These are phyloP conservation scores for Platichthys stellatus DNA, from an alignment of 2,113 vertebrate genomes.

Conservation along the genomic window DNA sequence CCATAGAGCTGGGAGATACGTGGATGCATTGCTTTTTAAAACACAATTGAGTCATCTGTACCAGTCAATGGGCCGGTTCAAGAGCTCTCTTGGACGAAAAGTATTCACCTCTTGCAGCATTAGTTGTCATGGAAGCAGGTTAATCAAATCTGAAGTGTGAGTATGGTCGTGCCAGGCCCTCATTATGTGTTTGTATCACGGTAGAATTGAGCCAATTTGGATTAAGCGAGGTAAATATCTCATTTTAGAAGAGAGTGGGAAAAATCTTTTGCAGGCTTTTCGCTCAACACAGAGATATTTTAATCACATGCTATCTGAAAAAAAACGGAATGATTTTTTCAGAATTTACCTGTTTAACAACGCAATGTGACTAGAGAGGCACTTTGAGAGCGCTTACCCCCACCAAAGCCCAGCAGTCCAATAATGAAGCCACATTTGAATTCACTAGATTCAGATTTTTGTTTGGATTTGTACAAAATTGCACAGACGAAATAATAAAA, in stretches of 20 bases:
- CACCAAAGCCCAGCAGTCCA: too few relatives aligned
- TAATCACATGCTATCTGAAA: constrained; percentile 19
- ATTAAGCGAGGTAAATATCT: constrained; percentile 1
- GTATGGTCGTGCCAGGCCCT: constrained; percentile 4
- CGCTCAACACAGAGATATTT: constrained; percentile 7
- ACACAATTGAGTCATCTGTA: constrained; percentile 13
- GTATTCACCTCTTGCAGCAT: constrained; percentile 28
- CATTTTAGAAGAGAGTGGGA: constrained; percentile 6
- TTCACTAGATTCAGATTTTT: too few relatives aligned
- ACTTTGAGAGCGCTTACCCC: too few relatives aligned
- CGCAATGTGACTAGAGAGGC: too few relatives aligned
- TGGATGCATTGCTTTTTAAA: constrained; percentile 6
- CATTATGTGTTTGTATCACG: constrained; percentile 15
- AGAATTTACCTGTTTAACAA: too few relatives aligned
- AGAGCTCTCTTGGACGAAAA: constrained; percentile 42
- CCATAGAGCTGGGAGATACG: neutral
- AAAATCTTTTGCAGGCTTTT: neutral
- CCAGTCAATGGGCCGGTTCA: constrained; percentile 25
- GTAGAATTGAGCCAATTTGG: constrained; percentile 8
- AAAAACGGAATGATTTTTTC: neutral
- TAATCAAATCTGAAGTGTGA: constrained; percentile 47
- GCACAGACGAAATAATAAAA: too few relatives aligned
- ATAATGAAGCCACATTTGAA: too few relatives aligned
- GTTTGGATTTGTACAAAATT: too few relatives aligned
- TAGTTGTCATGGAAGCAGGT: constrained; percentile 45